phyloP scores from a whole-genome alignment of 2,888 invertebrate genomes.

The Xylota segnis region DNA sequence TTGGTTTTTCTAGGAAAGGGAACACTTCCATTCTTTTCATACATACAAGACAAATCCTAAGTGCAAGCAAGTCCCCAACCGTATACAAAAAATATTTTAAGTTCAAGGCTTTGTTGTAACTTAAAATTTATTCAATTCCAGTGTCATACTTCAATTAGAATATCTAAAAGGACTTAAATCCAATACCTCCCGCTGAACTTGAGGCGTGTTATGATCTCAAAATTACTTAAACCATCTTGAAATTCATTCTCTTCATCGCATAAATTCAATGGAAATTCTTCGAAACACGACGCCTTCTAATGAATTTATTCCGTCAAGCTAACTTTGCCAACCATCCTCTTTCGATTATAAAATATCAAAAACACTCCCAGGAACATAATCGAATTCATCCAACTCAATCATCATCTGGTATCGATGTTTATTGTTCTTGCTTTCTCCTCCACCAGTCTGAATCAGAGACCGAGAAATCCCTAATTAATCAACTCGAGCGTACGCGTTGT shows the following conservation, averaged over 20 bases:
- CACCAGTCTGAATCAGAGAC: slow-evolving; percentile 32
- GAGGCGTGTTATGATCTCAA: not conserved
- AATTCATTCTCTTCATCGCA: slow-evolving; percentile 9
- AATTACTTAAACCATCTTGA: slow-evolving; percentile 6
- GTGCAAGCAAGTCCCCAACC: not conserved
- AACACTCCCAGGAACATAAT: slow-evolving; percentile 45
- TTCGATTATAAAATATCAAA: slow-evolving; percentile 29
- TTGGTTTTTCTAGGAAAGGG: no score
- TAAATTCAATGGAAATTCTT: slow-evolving; percentile 34
- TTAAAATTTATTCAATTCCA: slow-evolving; percentile 2
- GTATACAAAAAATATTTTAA: not conserved
- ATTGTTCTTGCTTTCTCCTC: slow-evolving; percentile 49
- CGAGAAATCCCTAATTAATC: slow-evolving; percentile 59
- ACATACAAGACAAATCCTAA: no score
- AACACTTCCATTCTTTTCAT: no score
- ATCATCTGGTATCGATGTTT: slow-evolving; percentile 71
- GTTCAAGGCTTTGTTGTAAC: not conserved
- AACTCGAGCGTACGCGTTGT: slow-evolving; percentile 38
- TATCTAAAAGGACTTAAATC: slow-evolving; percentile 6
- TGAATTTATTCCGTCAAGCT: slow-evolving; percentile 36
- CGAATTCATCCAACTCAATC: slow-evolving; percentile 68
- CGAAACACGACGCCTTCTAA: slow-evolving; percentile 37
- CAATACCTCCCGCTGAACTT: not conserved
- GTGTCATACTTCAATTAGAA: slow-evolving; percentile 13
- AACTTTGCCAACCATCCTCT: slow-evolving; percentile 3